Evolutionary conservation across 2,113 vertebrate genomes (phyloP), one percentile per base, ranked within the genome.

Genomic region (Nesogale talazaci): DNA sequence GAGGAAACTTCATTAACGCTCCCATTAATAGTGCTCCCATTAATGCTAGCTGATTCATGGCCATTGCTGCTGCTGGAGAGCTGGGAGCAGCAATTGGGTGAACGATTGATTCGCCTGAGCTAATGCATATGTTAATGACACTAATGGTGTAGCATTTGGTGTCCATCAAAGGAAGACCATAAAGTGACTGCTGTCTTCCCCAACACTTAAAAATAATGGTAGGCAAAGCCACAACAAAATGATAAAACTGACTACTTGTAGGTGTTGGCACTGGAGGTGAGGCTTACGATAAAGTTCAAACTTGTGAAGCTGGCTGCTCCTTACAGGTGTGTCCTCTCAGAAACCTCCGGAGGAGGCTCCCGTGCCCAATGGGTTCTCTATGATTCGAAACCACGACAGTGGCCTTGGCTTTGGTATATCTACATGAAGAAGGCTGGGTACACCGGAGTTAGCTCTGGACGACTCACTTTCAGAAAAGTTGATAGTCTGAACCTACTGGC

Each of bases 1-100:
- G 96, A 40, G 78, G 94, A 94, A 97, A 96, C 94, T 98, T 98
- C 97, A 98, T 98, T 98, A 98, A 94, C 80, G 83, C 22, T 3
- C 97, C 96, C 97, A 93, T 97, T 98, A 97, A 96, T n/a, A n/a
- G n/a, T n/a, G 83, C 22, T 3, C 97, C 96, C 97, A 93, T 97
- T 98, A 97, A 96, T n/a, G 84, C 94, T 95, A 25, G 93, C 93
- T 95, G 97, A 97, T 97, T 97, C 94, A 92, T 7, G 83, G 96
- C 96, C 63, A 91, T 94, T 93, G 92, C 92, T 36, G 76, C 89
- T 89, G 86, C 42, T 96, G 91, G 91, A 94, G 96, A 96, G 93
- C 90, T 42, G 56, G 12, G 86, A 94, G 88, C 92, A 22, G 81
- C 96, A 84, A 78, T 97, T 97, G 95, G 8, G 82, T 95, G 93